Evolutionary conservation across 2,113 vertebrate species (phyloP), one percentile per base, ranked within the genome.

Genomic region (Equus quagga): DNA sequence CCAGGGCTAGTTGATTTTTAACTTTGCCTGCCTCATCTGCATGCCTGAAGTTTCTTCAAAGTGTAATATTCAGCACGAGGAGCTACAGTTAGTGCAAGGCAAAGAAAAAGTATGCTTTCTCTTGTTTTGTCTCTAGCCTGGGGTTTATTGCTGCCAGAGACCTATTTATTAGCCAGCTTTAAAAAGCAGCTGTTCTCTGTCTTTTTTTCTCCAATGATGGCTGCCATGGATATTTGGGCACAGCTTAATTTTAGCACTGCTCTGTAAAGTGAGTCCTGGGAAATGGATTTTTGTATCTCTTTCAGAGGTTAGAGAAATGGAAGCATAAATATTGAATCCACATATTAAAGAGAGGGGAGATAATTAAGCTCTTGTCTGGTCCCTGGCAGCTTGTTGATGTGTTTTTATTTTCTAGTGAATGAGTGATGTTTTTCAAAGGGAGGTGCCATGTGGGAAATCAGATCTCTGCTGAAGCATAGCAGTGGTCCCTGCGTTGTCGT

Each of bases 381-480:
- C 97, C 89, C 92, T 1, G 46, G 81, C 92, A 98, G 94, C 95
- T 98, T 97, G 90, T 97, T 98, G 97, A 97, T 98, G 88, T 98
- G 89, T 89, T 98, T 98, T 98, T 97, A 97, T 97, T 98, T 98
- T 96, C 93, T 92, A 56, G 91, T 78, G 86, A 98, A 90, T 98
- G 98, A 98, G 62, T 98, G 98, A 98, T 98, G 90, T 95, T 98
- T 96, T 98, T 98, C 96, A 96, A 96, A 97, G 97, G 91, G 80
- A 19, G 12, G 91, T 97, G 97, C 98, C 98, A 51, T 94, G 76
- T 94, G 98, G 98, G 98, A 99, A 99, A 98, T 99, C 98, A 98
- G 95, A 93, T 97, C 83, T 91, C 76, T 98, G 86, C 86, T 93
- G 97, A 98, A 97, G 98, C 98, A 75, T 90, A 56, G 95, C 96